Evolutionary conservation across 2,113 vertebrate genomes (phyloP), one percentile per base, ranked within the genome.

Genomic region (Erythrolamprus reginae): DNA sequence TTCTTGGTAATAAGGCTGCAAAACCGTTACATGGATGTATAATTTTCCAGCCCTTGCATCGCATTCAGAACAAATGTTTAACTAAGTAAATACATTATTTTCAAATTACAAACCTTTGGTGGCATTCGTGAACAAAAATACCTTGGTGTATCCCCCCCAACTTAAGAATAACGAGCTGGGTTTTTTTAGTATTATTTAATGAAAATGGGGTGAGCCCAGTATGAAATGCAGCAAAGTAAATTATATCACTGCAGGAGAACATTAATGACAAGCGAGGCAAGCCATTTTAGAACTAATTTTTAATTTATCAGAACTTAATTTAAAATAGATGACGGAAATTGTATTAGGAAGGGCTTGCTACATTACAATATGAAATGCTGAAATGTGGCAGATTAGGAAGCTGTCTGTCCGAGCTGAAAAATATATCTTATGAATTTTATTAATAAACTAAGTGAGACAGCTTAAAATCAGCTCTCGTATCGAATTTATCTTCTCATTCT

Each of bases 271-370:
- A 96, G 94, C 90, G 94, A 90, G 94, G 90, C 96, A 95, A 95
- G 96, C 89, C 94, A 55, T 93, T 96, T 95, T 96, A 93, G 94
- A 93, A 93, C 95, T 96, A 96, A 95, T 96, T 93, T 91, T 95
- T 96, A 96, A 97, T 97, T 96, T 96, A 92, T 97, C 96, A 97
- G 96, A 96, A 86, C 88, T 33, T 1, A 83, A 93, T 94, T 96
- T 95, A 92, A 93, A 93, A 89, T 89, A 96, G 97, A 97, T 94
- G 95, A 96, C 55, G 89, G 93, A 94, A 95, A 95, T 92, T 89
- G 77, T 93, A 94, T 93, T 93, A 93, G 92, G 92, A 95, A 95
- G 94, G 89, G 93, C 91, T 58, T 10, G 89, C 90, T 92, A 19
- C 87, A 94, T 90, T 93, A 95, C 93, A 93, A 95, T 95, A 94